phyloP scores from a whole-genome alignment of 2,797 vertebrate genomes.

The Hafferia zeledoni region DNA sequence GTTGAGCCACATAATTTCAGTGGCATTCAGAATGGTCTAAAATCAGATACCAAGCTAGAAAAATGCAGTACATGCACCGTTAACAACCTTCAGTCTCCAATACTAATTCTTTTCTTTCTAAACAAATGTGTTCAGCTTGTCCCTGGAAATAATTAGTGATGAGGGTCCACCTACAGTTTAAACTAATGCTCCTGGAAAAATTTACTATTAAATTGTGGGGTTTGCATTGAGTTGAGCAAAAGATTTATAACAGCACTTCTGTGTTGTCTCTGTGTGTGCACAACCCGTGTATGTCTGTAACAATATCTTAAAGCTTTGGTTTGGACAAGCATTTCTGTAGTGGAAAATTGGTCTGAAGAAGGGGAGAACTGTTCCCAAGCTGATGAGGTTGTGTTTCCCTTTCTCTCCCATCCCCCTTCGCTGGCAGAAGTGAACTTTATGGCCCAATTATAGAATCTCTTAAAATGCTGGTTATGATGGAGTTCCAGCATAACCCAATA shows the following conservation, averaged over 20 bases:
- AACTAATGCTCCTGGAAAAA: not conserved
- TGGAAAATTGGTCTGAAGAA: not conserved
- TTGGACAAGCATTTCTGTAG: not conserved
- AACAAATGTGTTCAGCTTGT: not conserved
- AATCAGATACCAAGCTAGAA: not conserved
- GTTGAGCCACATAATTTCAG: not conserved
- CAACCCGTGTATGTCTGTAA: not conserved
- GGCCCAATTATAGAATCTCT: conserved; percentile 54
- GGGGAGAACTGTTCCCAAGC: not conserved
- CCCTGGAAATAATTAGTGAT: conserved; percentile 49
- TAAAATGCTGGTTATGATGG: conserved; percentile 65
- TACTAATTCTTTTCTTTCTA: not conserved
- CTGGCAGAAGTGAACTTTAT: conserved; percentile 54
- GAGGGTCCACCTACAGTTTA: conserved; percentile 4
- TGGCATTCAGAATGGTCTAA: not conserved
- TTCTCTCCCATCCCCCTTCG: not conserved
- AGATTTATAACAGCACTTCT: not conserved
- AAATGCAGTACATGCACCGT: not conserved
- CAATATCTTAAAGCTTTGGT: not conserved
- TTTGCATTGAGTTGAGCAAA: not conserved
- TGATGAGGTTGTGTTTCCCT: not conserved
- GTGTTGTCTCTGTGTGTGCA: not conserved
- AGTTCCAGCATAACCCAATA: conserved; percentile 61
- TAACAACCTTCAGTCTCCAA: not conserved
- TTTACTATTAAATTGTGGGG: not conserved